Base-by-base conservation (phyloP, 2,888 invertebrate species). In the Cephus pygmeus region DNA sequence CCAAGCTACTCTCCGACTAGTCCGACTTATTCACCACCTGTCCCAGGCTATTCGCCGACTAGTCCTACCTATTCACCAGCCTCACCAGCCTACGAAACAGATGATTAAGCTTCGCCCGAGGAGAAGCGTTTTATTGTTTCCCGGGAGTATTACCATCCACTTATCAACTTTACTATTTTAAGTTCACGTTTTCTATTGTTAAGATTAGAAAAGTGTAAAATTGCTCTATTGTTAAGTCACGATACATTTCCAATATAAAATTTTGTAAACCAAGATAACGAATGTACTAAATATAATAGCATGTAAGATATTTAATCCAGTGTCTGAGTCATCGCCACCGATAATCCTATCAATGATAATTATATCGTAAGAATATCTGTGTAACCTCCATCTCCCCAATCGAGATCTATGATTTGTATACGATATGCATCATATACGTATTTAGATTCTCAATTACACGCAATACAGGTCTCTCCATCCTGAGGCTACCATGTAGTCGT, bases 1-100 rank as follows among this genome's bases (percentile, higher is more conserved):
- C 96, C 96, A 0, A 95, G 94, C 73, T 96, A 96, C 87, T 95
- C 96, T 0, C 96, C 96, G 0, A 95, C 95, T 1, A 94, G 95
- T 73, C 97, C 97, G 80, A 93, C 96, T 75, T 96, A 95, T 85
- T 96, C 96, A n/a, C 95, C 94, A 15, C 93, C 93, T 23, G 93
- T 93, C 31, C 95, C 95, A 12, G 92, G 87, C 83, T 96, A 95
- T 88, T 94, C 93, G 34, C 94, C 94, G 0, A 93, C 93, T 6
- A 93, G 93, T 85, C 94, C 94, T 1, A 93, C 92, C 0, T 94
- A 94, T 84, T 94, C 95, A 3, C 95, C 95, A 1, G 94, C 95
- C 68, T 95, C 94, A 34, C 96, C 95, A 12, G 93, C 92, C 80
- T 94, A 93, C 91, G 94, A 94, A 79, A 93, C 93, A 30, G 92